Evolutionary conservation across 2,888 invertebrate genomes (phyloP), one percentile per base, ranked within the genome.

Genomic region (Conistra vaccinii): DNA sequence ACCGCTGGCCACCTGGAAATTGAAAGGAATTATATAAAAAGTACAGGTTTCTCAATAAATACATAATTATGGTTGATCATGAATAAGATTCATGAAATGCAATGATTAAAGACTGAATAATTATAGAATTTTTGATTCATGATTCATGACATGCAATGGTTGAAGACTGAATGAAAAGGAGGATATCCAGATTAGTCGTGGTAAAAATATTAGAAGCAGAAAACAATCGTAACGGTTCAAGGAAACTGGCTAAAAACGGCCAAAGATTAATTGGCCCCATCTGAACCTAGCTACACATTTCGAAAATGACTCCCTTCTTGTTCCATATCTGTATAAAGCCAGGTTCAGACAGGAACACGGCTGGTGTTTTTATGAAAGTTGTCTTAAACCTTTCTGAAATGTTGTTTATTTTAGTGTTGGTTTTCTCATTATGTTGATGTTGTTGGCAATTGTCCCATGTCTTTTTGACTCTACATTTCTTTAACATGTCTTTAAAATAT

Each of bases 1-100:
- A 1, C 98, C 98, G 91, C 98, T 98, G 53, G 98, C 98, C 81
- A 98, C 96, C 96, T 96, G 92, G 12, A 84, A 90, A 87, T 77
- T n/a, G n/a, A n/a, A 10, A 12, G 12, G 9, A 29, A 26, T 45
- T 4, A 42, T 69, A 1, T 39, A 55, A 63, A 67, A 69, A 69
- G 74, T 39, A 55, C 42, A 35, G 32, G 26, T 3, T 32, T 17
- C 10, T 32, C 14, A 3, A 66, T 55, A 55, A n/a, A 12, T n/a
- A 26, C n/a, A 26, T 26, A 55, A 55, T 26, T 14, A 55, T 26
- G 55, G 23, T 48, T 23, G 29, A 42, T 55, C 4, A 57, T 51
- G 51, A 55, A n/a, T 20, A 51, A 35, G 32, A 61, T 35, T 45
- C 39, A 26, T 70, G 66, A n/a, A 57, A 73, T 65, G 53, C 17